Evolutionary conservation across 1,140 invertebrate genomes (phyloP).

Genomic region (Pentalonia nigronervosa): DNA sequence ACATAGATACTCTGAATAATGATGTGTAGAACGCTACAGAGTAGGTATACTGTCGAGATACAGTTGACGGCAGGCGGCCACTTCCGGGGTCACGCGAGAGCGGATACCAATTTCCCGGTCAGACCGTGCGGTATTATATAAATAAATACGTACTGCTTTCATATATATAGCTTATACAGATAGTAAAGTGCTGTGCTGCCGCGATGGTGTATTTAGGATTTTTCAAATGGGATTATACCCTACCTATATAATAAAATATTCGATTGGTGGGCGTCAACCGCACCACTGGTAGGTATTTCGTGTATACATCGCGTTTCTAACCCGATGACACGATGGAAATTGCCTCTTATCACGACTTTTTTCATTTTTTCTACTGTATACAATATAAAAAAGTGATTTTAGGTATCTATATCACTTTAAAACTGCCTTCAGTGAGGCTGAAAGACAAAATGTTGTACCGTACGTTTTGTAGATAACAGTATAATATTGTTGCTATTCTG

Average conservation of each 20-base stretch:
- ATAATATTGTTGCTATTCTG: not conserved
- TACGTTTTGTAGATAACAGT: not conserved
- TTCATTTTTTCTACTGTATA: not conserved
- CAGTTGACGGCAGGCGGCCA: not conserved
- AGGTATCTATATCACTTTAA: not conserved
- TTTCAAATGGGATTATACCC: not conserved
- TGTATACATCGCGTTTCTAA: not conserved
- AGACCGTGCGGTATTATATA: not conserved
- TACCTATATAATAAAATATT: not conserved
- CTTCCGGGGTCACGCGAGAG: constrained; percentile 6
- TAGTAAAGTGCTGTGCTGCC: too few species aligned
- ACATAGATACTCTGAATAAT: not conserved
- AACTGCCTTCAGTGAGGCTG: not conserved
- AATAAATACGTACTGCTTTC: not conserved
- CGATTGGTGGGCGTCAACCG: not conserved
- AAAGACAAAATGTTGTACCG: not conserved
- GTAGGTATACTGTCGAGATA: not conserved
- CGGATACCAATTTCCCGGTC: not conserved
- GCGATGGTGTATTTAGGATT: not conserved
- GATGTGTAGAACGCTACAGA: not conserved
- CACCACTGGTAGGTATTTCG: not conserved
- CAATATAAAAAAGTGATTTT: not conserved
- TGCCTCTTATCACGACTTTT: not conserved
- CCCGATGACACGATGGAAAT: not conserved
- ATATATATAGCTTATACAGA: too few species aligned